Percentiles rank a stretch among this genome's conserved stretches.
phyloP scores from a whole-genome alignment of 2,113 vertebrate genomes.

The Upupa epops region DNA sequence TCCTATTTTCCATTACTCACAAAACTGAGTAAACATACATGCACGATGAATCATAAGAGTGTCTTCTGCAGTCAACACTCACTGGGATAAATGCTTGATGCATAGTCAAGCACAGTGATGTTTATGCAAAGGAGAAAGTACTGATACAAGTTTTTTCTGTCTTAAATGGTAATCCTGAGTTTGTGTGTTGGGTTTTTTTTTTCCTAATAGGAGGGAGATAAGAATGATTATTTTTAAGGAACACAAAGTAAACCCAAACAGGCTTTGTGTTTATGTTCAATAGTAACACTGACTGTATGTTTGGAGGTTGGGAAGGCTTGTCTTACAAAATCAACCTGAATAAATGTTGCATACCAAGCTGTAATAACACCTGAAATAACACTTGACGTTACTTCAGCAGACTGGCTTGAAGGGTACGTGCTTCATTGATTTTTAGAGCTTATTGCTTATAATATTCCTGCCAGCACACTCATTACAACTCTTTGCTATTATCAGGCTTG shows the following conservation, averaged over 20 bases:
- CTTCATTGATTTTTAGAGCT: neutral
- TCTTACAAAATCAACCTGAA: neutral
- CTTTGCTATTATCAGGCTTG: neutral
- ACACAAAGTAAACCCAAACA: neutral
- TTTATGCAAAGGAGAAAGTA: constrained; percentile 2
- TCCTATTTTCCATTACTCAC: constrained; percentile 13
- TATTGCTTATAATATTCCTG: constrained; percentile 19
- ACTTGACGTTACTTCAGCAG: neutral
- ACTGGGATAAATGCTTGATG: neutral
- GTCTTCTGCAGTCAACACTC: constrained; percentile 9
- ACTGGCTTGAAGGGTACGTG: neutral
- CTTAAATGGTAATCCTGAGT: neutral
- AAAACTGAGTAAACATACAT: neutral
- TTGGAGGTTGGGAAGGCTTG: neutral
- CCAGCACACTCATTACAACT: neutral
- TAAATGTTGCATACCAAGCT: neutral
- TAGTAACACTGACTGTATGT: neutral
- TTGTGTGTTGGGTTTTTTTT: neutral
- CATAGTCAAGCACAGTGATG: neutral
- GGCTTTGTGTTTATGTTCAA: neutral
- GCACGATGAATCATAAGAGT: neutral
- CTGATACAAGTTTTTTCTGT: neutral
- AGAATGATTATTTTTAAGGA: neutral
- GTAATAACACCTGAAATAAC: constrained; percentile 23
- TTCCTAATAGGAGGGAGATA: neutral